A percentile compares a stretch with the other conserved stretches of the same genome.
These are phyloP conservation scores for Ditylenchus dipsaci DNA, from an alignment of 1,140 invertebrate species.

Conservation along the genomic window DNA sequence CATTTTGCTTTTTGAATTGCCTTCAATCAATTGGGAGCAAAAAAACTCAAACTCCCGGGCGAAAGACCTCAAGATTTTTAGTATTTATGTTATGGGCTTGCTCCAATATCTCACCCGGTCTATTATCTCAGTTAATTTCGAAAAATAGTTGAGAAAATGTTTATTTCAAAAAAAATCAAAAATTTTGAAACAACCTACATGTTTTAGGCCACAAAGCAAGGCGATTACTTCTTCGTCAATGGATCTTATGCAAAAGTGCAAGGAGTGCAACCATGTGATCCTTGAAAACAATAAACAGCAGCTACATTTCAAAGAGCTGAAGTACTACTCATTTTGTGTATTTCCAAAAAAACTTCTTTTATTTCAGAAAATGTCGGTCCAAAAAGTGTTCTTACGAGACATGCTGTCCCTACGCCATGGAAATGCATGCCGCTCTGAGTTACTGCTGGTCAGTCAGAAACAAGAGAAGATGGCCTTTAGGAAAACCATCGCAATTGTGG, in stretches of 20 bases:
- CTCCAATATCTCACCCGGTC: too few relatives aligned
- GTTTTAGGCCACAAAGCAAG: conserved; percentile 1
- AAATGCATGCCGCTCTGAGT: conserved; percentile 2
- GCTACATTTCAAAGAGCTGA: background rate
- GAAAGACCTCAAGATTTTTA: too few relatives aligned
- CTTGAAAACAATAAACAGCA: background rate
- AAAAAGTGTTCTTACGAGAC: conserved; percentile 4
- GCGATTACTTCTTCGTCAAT: background rate
- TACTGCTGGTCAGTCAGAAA: conserved; percentile 1
- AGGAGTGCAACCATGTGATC: conserved; percentile 4
- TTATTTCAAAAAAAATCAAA: too few relatives aligned
- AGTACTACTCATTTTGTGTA: background rate
- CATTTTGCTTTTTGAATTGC: too few relatives aligned
- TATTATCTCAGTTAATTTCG: too few relatives aligned
- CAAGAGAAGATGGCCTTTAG: background rate
- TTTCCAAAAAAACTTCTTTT: background rate
- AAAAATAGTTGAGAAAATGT: too few relatives aligned
- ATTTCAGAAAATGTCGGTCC: conserved; percentile 1
- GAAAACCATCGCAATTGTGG: background rate
- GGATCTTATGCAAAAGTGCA: background rate
- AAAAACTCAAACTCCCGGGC: too few relatives aligned
- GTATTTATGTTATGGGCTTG: too few relatives aligned
- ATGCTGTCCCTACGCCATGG: background rate
- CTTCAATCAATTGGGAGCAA: too few relatives aligned
- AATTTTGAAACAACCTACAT: background rate